A percentile compares a stretch with the other conserved stretches of the same genome.
Conservation (phyloP, 2,888 invertebrate species). For the Macroteleia sp. region DNA sequence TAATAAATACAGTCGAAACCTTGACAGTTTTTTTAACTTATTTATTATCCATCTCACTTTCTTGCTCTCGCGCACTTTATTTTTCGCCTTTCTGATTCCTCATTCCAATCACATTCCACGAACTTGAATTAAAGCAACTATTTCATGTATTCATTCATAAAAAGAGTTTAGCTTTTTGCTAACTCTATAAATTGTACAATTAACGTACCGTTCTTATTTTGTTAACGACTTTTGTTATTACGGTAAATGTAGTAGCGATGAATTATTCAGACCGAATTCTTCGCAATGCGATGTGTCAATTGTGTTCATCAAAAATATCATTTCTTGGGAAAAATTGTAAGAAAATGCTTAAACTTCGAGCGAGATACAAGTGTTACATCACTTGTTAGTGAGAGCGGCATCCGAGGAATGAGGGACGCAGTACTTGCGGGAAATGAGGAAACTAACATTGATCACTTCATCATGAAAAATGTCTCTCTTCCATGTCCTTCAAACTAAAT, state of each 20-base stretch:
- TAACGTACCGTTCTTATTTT: too few relatives aligned
- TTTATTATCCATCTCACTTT: conserved; percentile 21
- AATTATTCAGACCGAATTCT: conserved; percentile 3
- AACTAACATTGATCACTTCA: conserved; percentile 54
- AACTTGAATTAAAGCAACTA: conserved; percentile 36
- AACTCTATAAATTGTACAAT: too few relatives aligned
- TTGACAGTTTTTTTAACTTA: conserved; percentile 51
- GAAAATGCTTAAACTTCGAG: conserved; percentile 11
- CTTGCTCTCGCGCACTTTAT: not conserved
- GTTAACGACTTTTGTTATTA: too few relatives aligned
- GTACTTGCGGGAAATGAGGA: conserved; percentile 54
- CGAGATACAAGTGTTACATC: conserved; percentile 51
- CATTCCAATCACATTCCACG: conserved; percentile 50
- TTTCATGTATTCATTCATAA: conserved; percentile 31
- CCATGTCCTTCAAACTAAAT: conserved; percentile 22
- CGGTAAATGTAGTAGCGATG: too few relatives aligned
- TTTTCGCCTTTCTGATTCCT: conserved; percentile 31
- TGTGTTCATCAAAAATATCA: conserved; percentile 15
- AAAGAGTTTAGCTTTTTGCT: too few relatives aligned
- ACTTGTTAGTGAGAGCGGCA: conserved; percentile 53
- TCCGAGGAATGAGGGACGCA: conserved; percentile 51
- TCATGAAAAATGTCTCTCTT: conserved; percentile 53
- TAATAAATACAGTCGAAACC: conserved; percentile 56
- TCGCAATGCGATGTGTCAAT: conserved; percentile 25
- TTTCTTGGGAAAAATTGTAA: conserved; percentile 41